These are phyloP conservation scores for Adelognathus sp. DNA, from an alignment of 2,888 invertebrate species.

Conservation along the genomic window DNA sequence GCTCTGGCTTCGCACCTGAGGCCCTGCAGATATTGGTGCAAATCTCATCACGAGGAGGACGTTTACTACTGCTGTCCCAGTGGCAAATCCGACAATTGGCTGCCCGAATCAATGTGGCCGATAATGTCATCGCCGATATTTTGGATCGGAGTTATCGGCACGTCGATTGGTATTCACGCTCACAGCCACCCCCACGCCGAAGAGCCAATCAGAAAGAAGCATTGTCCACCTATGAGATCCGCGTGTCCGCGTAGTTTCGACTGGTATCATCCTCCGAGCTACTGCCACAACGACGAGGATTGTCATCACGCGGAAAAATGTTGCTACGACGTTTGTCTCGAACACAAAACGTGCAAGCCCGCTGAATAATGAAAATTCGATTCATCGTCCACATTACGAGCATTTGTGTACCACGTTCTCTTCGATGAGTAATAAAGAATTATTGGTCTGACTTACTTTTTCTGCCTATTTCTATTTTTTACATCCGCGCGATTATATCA, in stretches of 20 bases:
- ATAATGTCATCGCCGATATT: constrained; percentile 55
- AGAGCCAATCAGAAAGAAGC: constrained; percentile 9
- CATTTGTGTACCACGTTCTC: background rate
- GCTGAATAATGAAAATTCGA: constrained; percentile 53
- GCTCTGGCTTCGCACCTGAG: background rate
- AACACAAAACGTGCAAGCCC: constrained; percentile 68
- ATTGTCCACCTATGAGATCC: constrained; percentile 67
- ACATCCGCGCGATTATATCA: too few relatives aligned
- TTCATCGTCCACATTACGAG: background rate
- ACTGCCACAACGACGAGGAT: constrained; percentile 62
- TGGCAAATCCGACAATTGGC: constrained; percentile 50
- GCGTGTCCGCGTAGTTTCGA: constrained; percentile 65
- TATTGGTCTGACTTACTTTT: background rate
- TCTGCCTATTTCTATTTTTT: background rate
- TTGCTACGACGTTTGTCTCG: constrained; percentile 70
- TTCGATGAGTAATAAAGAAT: background rate
- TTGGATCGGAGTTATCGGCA: constrained; percentile 54
- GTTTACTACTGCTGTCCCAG: constrained; percentile 69
- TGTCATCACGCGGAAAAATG: constrained; percentile 66
- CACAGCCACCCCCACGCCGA: constrained; percentile 22
- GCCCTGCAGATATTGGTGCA: constrained; percentile 71
- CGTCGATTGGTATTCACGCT: constrained; percentile 19
- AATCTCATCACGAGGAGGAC: constrained; percentile 22
- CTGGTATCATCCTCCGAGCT: constrained; percentile 62
- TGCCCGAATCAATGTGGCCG: constrained; percentile 46